Evolutionary conservation across 2,797 vertebrate genomes (phyloP), one percentile per base, ranked within the genome.

Genomic region (Etheostoma nigrum): DNA sequence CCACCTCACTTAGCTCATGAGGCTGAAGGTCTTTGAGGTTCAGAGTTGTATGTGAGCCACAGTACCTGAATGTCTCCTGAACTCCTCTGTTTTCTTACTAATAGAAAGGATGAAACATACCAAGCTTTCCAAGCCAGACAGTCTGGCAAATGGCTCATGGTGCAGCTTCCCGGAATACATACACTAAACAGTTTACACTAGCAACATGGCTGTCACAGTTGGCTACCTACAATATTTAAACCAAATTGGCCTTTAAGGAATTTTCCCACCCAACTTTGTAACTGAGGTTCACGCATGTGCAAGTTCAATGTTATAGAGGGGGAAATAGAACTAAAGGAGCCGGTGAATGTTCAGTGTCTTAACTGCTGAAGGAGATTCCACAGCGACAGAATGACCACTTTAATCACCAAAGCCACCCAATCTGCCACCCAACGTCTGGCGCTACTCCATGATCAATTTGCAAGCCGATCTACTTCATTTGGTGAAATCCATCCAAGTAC

Each of bases 401-500:
- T 7, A 52, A 77, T 48, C 36, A 74, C 54, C 52, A 19, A 61
- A 64, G 67, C 36, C 53, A 59, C 7, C 33, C 33, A 36, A 40
- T 52, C 67, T 58, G 48, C 18, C 33, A 40, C n/a, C 12, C 15
- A 3, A 48, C 14, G n/a, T 76, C 48, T 57, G 49, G 48, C 69
- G 77, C 57, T 16, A 33, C 67, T 73, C 76, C n/a, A 23, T 15
- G 30, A 79, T 76, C 64, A 18, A 3, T 62, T 57, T 45, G 14
- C 11, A 53, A 73, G 62, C 30, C n/a, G 55, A 27, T 67, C 52
- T 42, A 13, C 33, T 74, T 25, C 15, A 23, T 73, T 55, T 67
- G 49, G 64, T 25, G 59, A 67, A 76, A 66, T 81, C 62, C 78
- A 76, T 89, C 67, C 25, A 87, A 84, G 86, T 88, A 87, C 87